Evolutionary conservation across 37 sponge, comb jelly and placozoan genomes (phyloP).

Genomic region (Trichoplax adhaerens): DNA sequence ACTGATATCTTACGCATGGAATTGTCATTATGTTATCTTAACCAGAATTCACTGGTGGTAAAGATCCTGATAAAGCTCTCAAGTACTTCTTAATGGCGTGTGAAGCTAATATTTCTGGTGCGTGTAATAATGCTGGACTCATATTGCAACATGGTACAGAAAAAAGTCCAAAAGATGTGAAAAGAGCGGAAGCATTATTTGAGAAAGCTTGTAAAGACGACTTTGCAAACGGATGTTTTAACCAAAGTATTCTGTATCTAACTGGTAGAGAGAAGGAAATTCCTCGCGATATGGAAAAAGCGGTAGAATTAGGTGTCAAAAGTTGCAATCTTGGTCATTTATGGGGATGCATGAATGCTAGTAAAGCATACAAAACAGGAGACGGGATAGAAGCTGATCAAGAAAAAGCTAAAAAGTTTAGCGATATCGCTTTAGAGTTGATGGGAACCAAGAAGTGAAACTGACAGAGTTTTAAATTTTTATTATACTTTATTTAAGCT

Average conservation of each 20-base stretch:
- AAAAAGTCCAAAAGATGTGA: not conserved
- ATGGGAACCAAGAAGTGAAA: no score
- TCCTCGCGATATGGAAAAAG: conserved; percentile 27
- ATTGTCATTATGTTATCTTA: no score
- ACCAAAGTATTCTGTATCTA: conserved; percentile 23
- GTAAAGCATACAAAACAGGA: conserved; percentile 23
- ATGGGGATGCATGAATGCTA: conserved; percentile 36
- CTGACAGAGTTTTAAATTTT: no score
- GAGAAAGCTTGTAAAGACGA: conserved; percentile 12
- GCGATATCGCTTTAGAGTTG: conserved; percentile 15
- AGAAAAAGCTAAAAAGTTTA: conserved; percentile 8
- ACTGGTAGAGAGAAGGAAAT: conserved; percentile 9
- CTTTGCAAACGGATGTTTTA: conserved; percentile 35
- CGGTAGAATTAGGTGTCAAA: conserved; percentile 16
- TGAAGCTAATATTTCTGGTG: conserved; percentile 16
- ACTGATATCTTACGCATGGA: not conserved
- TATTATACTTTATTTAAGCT: no score
- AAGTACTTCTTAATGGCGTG: conserved; percentile 11
- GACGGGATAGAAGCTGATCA: conserved; percentile 17
- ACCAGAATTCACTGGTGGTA: not conserved
- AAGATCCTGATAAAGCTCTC: conserved; percentile 16
- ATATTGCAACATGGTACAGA: conserved; percentile 12
- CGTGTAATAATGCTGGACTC: conserved; percentile 42
- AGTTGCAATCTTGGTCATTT: conserved; percentile 37
- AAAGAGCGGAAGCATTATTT: conserved; percentile 13